Conservation (phyloP, 53 echinoderm and acorn worm genomes). For the Crossaster papposus region DNA sequence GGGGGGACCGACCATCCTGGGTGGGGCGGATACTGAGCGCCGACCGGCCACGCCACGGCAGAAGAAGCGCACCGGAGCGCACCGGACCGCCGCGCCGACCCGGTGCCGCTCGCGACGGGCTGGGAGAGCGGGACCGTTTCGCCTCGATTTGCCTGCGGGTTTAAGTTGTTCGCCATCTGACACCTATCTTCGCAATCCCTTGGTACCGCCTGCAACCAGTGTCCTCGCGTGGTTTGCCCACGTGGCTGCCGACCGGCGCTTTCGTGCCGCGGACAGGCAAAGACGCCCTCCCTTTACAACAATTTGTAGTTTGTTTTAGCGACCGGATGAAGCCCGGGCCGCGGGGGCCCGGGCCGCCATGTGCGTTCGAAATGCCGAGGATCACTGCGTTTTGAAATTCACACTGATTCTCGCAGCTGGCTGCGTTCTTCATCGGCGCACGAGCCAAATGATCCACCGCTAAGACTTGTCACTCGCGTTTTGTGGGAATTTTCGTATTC, state of each 20-base stretch:
- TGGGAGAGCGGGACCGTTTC: too few species aligned
- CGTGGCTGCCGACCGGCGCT: too few species aligned
- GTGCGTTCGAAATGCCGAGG: slow-evolving; percentile 83
- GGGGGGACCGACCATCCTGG: background rate
- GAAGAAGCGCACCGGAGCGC: background rate
- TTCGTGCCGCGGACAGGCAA: too few species aligned
- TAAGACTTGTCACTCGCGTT: slow-evolving; percentile 75
- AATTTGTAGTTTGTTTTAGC: background rate
- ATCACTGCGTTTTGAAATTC: slow-evolving; percentile 88
- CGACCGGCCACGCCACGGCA: slow-evolving; percentile 41
- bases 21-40: background rate
- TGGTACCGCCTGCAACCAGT: too few species aligned
- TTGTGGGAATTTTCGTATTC: too few species aligned
- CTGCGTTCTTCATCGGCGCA: slow-evolving; percentile 96
- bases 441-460: slow-evolving; percentile 96
- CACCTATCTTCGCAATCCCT: too few species aligned
- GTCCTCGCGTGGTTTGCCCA: too few species aligned
- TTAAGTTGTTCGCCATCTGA: too few species aligned
- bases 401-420: slow-evolving; percentile 85
- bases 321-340: slow-evolving; percentile 66
- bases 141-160: too few species aligned
- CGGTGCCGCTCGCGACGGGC: too few species aligned
- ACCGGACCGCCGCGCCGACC: too few species aligned
- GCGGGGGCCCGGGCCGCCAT: slow-evolving; percentile 73
- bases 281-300: too few species aligned